Evolutionary conservation across 2,113 vertebrate genomes (phyloP).

Genomic region (Leucopternis melanops): DNA sequence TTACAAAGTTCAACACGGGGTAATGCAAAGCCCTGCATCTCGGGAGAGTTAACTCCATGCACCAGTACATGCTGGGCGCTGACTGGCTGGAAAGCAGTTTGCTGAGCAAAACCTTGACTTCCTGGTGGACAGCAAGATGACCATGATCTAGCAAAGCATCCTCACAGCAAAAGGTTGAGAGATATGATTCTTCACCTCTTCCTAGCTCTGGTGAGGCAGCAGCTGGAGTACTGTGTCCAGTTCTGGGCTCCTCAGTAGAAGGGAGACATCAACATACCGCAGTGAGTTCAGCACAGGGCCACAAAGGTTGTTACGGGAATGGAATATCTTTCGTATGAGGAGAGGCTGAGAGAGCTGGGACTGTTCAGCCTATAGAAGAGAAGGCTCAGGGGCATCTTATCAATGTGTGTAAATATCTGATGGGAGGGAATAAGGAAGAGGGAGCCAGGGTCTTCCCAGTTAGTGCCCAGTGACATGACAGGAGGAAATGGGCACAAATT

Average conservation of each 20-base stretch:
- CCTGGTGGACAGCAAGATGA: not conserved
- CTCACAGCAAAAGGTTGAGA: rapidly evolving
- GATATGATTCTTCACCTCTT: not conserved
- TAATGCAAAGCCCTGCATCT: not conserved
- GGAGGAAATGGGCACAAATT: not conserved
- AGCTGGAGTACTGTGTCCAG: not conserved
- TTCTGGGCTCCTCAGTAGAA: not conserved
- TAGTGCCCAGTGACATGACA: not conserved
- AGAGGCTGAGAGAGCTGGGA: not conserved
- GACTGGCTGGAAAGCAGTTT: not conserved
- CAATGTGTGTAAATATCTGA: not conserved
- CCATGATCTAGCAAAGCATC: not conserved
- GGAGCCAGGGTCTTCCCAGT: not conserved
- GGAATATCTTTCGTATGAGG: not conserved
- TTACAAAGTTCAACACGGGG: not conserved
- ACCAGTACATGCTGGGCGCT: not conserved
- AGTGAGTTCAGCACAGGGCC: not conserved
- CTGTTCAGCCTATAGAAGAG: not conserved
- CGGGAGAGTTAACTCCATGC: not conserved
- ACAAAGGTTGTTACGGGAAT: not conserved
- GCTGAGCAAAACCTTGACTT: not conserved
- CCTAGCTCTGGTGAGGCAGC: not conserved
- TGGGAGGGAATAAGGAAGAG: not conserved
- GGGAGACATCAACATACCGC: not conserved
- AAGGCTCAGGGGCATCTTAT: not conserved